phyloP scores from a whole-genome alignment of 2,113 vertebrate species.

The Leucopsar rothschildi region DNA sequence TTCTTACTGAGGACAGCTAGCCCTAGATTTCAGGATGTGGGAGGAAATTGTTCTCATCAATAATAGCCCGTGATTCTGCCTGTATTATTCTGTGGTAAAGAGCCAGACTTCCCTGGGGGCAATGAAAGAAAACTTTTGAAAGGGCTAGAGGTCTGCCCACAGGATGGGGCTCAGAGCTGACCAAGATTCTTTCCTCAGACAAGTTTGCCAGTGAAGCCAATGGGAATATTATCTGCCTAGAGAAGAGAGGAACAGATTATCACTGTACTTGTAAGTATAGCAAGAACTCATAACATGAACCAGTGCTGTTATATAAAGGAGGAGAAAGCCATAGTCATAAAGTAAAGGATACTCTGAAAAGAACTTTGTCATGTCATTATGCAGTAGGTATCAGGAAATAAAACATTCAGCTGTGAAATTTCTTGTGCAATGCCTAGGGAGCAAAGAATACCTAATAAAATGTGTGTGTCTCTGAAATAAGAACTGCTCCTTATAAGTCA shows the following conservation, averaged over 20 bases:
- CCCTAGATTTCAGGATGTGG: background rate
- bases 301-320: background rate
- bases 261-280: background rate
- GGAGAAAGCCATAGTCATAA: background rate
- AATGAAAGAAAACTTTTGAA: background rate
- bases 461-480: background rate
- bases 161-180: background rate
- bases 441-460: slow-evolving; percentile 3
- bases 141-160: background rate
- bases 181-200: background rate
- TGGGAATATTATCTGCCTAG: background rate
- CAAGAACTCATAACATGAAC: background rate
- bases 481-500: background rate
- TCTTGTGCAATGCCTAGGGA: background rate
- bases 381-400: background rate
- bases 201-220: background rate
- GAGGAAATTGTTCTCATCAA: background rate
- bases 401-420: background rate
- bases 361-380: background rate
- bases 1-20: background rate
- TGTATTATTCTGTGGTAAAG: background rate
- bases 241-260: background rate
- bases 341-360: background rate
- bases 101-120: background rate
- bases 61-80: background rate